Conservation (phyloP, 2,888 invertebrate species). For the Noctua fimbriata region DNA sequence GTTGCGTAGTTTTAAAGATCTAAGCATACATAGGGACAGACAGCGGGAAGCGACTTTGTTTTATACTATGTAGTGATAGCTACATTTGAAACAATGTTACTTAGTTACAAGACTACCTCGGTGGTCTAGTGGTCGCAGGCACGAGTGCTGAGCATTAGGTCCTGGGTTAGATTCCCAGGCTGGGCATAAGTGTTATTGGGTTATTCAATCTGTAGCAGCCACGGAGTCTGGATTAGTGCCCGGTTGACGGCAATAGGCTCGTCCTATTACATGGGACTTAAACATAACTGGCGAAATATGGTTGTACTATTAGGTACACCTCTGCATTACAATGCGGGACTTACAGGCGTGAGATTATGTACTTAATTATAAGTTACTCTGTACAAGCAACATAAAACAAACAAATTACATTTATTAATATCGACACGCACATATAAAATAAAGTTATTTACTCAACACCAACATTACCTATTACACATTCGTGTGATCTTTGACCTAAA, state of each 20-base stretch:
- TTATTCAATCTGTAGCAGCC: not conserved
- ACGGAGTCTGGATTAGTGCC: not conserved
- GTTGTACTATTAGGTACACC: not conserved
- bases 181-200: not conserved
- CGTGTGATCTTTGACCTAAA: constrained; percentile 42
- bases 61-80: too few relatives aligned
- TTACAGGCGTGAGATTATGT: not conserved
- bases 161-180: not conserved
- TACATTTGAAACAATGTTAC: too few relatives aligned
- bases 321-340: not conserved
- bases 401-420: not conserved
- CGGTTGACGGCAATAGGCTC: not conserved
- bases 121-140: not conserved
- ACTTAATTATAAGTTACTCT: not conserved
- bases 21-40: too few relatives aligned
- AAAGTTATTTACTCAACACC: constrained; percentile 19
- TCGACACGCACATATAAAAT: not conserved
- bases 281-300: not conserved
- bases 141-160: not conserved
- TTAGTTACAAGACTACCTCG: too few relatives aligned
- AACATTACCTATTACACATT: constrained; percentile 22
- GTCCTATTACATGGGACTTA: not conserved
- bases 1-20: too few relatives aligned
- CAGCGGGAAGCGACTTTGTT: too few relatives aligned
- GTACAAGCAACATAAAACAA: not conserved